Percentiles rank a stretch among this genome's conserved stretches.
Conservation (phyloP, 2,113 vertebrate genomes). For the Platycercus adscitus region DNA sequence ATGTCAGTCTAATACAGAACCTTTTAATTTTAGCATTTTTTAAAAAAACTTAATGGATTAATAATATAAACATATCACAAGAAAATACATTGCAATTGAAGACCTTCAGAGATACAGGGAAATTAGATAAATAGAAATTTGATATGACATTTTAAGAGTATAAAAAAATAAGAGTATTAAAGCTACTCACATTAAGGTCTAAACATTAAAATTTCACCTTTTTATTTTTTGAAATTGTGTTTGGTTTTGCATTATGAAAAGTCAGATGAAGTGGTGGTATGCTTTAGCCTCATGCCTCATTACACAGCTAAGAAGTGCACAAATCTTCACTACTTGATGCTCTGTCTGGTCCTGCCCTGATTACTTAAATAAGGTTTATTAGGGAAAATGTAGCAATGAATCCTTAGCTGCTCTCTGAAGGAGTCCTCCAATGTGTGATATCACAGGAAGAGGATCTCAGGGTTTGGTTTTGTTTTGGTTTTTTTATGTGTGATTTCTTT, state of each 20-base stretch:
- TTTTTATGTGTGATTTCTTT: background rate
- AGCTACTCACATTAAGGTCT: background rate
- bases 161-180: background rate
- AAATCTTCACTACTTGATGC: background rate
- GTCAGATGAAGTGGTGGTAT: background rate
- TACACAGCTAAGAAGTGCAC: background rate
- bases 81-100: background rate
- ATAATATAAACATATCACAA: background rate
- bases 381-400: background rate
- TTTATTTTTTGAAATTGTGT: background rate
- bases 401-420: background rate
- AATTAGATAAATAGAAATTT: background rate
- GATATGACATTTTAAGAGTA: background rate
- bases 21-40: background rate
- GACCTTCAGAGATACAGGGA: background rate
- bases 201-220: background rate
- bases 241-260: background rate
- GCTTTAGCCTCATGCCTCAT: background rate
- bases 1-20: background rate
- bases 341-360: background rate
- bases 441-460: background rate
- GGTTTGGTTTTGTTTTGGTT: too few species aligned
- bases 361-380: conserved; percentile 33
- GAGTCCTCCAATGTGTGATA: background rate
- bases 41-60: background rate